Evolutionary conservation across 1,140 invertebrate species (phyloP).

Genomic region (Physella acuta): DNA sequence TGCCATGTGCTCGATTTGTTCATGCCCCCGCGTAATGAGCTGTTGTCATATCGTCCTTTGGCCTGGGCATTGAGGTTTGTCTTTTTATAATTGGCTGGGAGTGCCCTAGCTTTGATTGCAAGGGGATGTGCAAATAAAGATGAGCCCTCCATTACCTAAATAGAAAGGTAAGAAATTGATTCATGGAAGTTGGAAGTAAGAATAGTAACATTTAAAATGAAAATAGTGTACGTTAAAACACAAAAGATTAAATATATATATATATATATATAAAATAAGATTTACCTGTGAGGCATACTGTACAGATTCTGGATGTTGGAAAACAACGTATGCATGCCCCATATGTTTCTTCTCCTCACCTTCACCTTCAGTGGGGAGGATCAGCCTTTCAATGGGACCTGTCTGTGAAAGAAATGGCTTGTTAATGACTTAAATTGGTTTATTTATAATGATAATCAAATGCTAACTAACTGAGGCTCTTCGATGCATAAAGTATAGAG

Average conservation of each 20-base stretch:
- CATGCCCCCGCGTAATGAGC: neutral
- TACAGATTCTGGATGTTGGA: constrained; percentile 19
- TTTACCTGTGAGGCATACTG: constrained; percentile 25
- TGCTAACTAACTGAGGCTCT: no score
- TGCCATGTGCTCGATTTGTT: constrained; percentile 13
- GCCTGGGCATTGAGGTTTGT: no score
- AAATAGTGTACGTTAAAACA: no score
- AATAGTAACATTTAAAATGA: no score
- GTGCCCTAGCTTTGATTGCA: constrained; percentile 3
- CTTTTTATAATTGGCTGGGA: constrained; percentile 1
- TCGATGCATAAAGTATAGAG: no score
- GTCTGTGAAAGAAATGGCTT: no score
- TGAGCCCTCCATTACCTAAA: constrained; percentile 12
- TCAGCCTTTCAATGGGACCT: constrained; percentile 18
- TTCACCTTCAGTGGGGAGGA: constrained; percentile 23
- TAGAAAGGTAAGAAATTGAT: no score
- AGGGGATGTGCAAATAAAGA: constrained; percentile 5
- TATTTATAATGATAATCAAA: no score
- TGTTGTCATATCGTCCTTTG: neutral
- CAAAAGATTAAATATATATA: no score
- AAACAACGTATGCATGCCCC: constrained; percentile 25
- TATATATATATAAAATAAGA: no score
- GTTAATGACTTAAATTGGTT: no score
- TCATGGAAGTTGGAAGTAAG: no score
- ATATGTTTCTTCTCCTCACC: constrained; percentile 20